Evolutionary conservation across 2,797 vertebrate species (phyloP), one percentile per base, ranked within the genome.

Genomic region (Rhynchotus rufescens): DNA sequence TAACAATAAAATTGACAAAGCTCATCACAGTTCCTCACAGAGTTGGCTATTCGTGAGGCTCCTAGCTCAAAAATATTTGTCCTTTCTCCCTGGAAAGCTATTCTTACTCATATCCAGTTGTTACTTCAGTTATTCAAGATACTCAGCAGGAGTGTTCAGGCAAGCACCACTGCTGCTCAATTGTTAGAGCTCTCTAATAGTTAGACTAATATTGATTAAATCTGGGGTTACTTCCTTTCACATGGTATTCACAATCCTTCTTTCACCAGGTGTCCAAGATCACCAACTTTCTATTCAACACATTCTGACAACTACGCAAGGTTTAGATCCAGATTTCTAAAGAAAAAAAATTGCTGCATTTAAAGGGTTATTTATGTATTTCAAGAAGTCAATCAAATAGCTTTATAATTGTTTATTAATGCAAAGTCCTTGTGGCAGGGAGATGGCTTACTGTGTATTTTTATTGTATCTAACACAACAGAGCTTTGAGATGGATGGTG

Each of bases 41-140:
- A 15, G 15, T 28, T 83, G 62, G 40, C 57, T 60, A 14, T 65
- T 89, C 49, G 38, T 73, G 69, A 82, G 45, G 52, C 59, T 74
- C 21, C 40, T 65, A 61, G 36, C 57, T 88, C 49, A 86, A 76
- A 81, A 86, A 62, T 86, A 67, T 67, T 78, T 75, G 21, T 77
- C 9, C 42, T 85, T 82, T 68, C 51, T 84, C 36, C 62, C 65
- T 86, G 72, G 25, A 72, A 71, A 90, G 56, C 49, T 86, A 25
- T 61, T 92, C 92, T 83, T 88, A 56, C 7, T 12, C 83, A 19
- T 87, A 60, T 75, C 34, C 51, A 92, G 28, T 77, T 83, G 73
- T 74, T 67, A 8, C 54, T 87, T 90, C 64, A 73, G 66, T 80
- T 60, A 75, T 77, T 83, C 54, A 51, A 75, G 79, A 85, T 52